A percentile compares a stretch with the other conserved stretches of the same genome.
phyloP scores from a whole-genome alignment of 2,888 invertebrate species.

The Gortyna flavago region DNA sequence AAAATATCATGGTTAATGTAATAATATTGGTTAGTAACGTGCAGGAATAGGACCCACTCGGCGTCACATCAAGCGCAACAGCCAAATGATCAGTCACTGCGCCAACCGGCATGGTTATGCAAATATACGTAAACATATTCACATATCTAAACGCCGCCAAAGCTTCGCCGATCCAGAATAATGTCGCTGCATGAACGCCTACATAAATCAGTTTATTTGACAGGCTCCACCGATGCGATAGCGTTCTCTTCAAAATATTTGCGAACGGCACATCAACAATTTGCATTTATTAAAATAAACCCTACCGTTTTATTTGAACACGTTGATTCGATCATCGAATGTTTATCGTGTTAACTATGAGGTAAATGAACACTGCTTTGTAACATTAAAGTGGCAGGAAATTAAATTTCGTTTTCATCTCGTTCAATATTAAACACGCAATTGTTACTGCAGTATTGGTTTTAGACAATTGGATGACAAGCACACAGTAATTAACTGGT shows the following conservation, averaged over 20 bases:
- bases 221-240: slow-evolving; percentile 17
- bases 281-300: slow-evolving; percentile 42
- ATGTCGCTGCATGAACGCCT: slow-evolving; percentile 9
- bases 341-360: slow-evolving; percentile 26
- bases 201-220: slow-evolving; percentile 42
- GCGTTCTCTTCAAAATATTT: slow-evolving; percentile 26
- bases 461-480: slow-evolving; percentile 17
- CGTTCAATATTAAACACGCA: slow-evolving; percentile 10
- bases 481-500: background rate
- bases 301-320: slow-evolving; percentile 31
- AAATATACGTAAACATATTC: slow-evolving; percentile 25
- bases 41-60: background rate
- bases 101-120: slow-evolving; percentile 13
- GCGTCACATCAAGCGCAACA: slow-evolving; percentile 4
- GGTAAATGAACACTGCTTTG: slow-evolving; percentile 17
- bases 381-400: slow-evolving; percentile 14
- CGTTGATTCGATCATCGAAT: slow-evolving; percentile 35
- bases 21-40: background rate
- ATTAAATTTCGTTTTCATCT: slow-evolving; percentile 18
- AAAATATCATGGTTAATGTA: background rate
- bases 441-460: slow-evolving; percentile 14
- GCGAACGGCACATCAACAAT: slow-evolving; percentile 23
- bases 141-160: slow-evolving; percentile 5
- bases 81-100: background rate
- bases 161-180: slow-evolving; percentile 9